Percentiles rank a stretch among this genome's conserved stretches.
phyloP scores from a whole-genome alignment of 2,797 vertebrate species.

The Chaetodon trifasciatus region DNA sequence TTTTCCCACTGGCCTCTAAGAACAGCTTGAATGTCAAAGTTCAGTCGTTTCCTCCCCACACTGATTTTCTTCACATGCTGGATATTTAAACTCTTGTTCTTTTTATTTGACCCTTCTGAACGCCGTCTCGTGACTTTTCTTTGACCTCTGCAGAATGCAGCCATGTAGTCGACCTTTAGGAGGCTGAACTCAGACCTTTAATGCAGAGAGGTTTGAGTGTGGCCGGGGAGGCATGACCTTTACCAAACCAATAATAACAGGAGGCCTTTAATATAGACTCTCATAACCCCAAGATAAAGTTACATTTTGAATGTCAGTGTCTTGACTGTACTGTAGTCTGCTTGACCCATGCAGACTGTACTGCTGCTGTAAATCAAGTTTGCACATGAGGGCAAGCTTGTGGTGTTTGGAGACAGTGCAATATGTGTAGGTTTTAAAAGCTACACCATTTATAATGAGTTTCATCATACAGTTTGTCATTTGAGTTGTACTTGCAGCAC shows the following conservation, averaged over 20 bases:
- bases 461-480: background rate
- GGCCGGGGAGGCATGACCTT: constrained; percentile 81
- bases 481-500: background rate
- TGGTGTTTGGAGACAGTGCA: background rate
- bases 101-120: constrained; percentile 41
- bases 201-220: constrained; percentile 37
- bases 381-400: constrained; percentile 10
- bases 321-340: constrained; percentile 52
- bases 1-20: constrained; percentile 3
- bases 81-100: constrained; percentile 27
- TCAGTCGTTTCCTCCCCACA: too few species aligned
- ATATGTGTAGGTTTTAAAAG: fast-evolving
- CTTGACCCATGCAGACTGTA: constrained; percentile 19
- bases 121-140: constrained; percentile 30
- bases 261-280: constrained; percentile 83
- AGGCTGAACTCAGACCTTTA: constrained; percentile 85
- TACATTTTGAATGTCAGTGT: constrained; percentile 81
- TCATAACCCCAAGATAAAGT: constrained; percentile 77
- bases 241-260: constrained; percentile 67
- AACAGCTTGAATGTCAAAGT: background rate
- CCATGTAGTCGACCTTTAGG: constrained; percentile 76
- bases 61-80: background rate
- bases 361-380: constrained; percentile 20
- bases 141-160: constrained; percentile 78
- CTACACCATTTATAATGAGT: background rate